Conservation (phyloP, 2,888 invertebrate genomes). For the Leucophora obtusa region DNA sequence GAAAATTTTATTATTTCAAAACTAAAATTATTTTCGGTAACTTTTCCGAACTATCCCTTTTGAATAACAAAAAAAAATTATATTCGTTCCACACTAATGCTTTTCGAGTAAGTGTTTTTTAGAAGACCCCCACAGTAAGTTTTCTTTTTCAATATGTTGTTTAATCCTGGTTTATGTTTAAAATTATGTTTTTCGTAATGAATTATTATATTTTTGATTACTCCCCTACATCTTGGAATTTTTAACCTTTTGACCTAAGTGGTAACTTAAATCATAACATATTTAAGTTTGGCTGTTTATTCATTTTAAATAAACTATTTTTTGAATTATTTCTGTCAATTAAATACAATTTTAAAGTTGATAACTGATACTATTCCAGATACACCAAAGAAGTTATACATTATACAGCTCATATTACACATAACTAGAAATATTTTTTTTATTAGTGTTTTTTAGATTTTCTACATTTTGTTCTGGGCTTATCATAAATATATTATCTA, state of each 20-base stretch:
- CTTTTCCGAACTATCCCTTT: too few relatives aligned
- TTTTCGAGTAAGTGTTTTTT: too few relatives aligned
- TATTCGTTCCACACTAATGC: too few relatives aligned
- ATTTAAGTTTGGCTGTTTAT: not conserved
- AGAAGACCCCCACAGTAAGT: too few relatives aligned
- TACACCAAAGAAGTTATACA: not conserved
- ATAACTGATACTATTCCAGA: constrained; percentile 17
- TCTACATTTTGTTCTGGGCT: constrained; percentile 2
- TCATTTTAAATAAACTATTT: not conserved
- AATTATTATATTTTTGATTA: not conserved
- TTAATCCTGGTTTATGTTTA: too few relatives aligned
- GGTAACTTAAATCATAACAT: not conserved
- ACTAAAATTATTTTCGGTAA: too few relatives aligned
- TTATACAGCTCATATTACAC: constrained; percentile 26
- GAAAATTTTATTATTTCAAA: too few relatives aligned
- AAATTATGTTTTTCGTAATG: not conserved
- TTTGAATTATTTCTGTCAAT: not conserved
- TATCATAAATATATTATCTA: constrained; percentile 43
- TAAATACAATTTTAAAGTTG: not conserved
- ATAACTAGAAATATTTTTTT: constrained; percentile 8
- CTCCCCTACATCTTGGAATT: constrained; percentile 2
- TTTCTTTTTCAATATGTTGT: too few relatives aligned
- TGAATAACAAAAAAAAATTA: too few relatives aligned
- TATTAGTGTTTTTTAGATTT: not conserved
- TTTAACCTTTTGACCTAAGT: constrained; percentile 25